A percentile compares a stretch with the other conserved stretches of the same genome.
Evolutionary conservation across 1,140 invertebrate species (phyloP).

Genomic region (Heliconius himera): DNA sequence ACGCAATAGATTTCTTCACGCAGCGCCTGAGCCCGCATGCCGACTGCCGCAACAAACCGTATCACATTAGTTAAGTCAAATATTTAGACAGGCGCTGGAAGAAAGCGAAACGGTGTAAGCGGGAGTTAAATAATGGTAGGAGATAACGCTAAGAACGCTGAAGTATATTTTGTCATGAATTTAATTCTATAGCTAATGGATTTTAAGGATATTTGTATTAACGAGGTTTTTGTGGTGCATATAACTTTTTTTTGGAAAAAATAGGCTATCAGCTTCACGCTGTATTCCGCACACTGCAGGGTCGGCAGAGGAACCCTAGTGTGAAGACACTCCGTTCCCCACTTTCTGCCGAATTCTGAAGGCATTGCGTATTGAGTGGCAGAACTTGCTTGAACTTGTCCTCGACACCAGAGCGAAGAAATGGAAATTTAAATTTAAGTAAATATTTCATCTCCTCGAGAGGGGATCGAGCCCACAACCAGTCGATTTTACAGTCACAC

Average conservation of each 20-base stretch:
- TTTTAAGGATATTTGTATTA: neutral
- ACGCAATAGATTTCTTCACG: conserved; percentile 21
- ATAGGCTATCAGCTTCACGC: no score
- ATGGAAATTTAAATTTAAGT: no score
- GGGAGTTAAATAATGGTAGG: conserved; percentile 24
- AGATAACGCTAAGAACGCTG: conserved; percentile 28
- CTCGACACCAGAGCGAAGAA: no score
- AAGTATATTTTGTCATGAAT: conserved; percentile 12
- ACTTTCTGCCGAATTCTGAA: no score
- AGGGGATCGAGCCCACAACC: no score
- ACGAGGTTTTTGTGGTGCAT: neutral
- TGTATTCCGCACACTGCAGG: no score
- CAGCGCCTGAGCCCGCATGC: conserved; percentile 38
- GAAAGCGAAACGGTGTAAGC: conserved; percentile 35
- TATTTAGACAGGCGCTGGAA: conserved; percentile 57
- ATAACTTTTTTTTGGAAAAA: neutral
- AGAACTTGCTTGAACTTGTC: no score
- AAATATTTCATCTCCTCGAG: no score
- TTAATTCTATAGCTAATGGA: conserved; percentile 6
- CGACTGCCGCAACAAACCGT: conserved; percentile 31
- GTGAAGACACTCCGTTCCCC: no score
- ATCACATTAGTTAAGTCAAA: conserved; percentile 59
- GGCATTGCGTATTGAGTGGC: no score
- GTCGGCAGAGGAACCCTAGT: no score
- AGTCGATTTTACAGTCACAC: neutral